Conservation (phyloP, 2,888 invertebrate genomes). For the Tineola bisselliella region DNA sequence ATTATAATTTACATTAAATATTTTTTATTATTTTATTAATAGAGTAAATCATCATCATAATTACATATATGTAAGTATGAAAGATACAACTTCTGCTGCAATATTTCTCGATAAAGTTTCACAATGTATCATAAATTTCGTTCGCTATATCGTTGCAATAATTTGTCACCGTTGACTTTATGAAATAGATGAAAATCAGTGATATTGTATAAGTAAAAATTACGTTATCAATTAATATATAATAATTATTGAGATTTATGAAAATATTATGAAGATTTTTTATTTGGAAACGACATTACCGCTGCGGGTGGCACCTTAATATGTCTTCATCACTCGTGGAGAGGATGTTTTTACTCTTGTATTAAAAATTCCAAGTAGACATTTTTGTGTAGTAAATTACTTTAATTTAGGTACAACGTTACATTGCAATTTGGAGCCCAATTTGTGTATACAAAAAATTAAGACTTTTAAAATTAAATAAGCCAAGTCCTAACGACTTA, state of each 20-base stretch:
- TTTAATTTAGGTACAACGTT: slow-evolving; percentile 25
- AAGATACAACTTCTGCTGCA: background rate
- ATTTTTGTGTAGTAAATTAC: slow-evolving; percentile 35
- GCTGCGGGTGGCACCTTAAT: slow-evolving; percentile 21
- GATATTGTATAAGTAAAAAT: slow-evolving; percentile 8
- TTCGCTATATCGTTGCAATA: slow-evolving; percentile 23
- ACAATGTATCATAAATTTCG: slow-evolving; percentile 21
- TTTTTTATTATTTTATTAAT: too few species aligned
- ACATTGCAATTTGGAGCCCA: background rate
- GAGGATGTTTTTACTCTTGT: slow-evolving; percentile 25
- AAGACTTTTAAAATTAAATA: too few species aligned
- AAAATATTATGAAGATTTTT: background rate
- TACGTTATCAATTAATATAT: too few species aligned
- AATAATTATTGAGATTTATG: background rate
- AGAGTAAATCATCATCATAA: too few species aligned
- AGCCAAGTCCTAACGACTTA: too few species aligned
- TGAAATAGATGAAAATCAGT: slow-evolving; percentile 22
- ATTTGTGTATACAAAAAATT: too few species aligned
- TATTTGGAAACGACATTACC: background rate
- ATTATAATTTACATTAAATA: too few species aligned
- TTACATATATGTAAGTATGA: background rate
- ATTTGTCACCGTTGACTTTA: slow-evolving; percentile 23
- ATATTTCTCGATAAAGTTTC: slow-evolving; percentile 23
- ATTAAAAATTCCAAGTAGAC: slow-evolving; percentile 41
- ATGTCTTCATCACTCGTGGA: slow-evolving; percentile 36